These are phyloP conservation scores for Octopus sinensis DNA, from an alignment of 1,140 invertebrate species.

Conservation along the genomic window DNA sequence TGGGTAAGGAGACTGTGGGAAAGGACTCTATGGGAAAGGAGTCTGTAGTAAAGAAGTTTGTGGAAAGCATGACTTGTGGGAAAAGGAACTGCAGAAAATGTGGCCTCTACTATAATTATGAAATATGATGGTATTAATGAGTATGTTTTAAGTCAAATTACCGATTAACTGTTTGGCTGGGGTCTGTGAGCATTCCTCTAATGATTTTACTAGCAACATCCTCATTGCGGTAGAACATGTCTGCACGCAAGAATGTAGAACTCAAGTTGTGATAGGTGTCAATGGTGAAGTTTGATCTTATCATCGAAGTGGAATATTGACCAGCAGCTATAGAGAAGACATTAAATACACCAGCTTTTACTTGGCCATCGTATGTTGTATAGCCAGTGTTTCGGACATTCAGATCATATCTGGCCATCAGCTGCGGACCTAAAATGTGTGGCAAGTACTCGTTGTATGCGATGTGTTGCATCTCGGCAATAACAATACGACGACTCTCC, in stretches of 20 bases:
- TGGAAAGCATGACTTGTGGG: too few relatives aligned
- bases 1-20: too few relatives aligned
- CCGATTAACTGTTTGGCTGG: neutral
- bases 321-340: conserved; percentile 63
- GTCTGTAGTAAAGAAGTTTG: too few relatives aligned
- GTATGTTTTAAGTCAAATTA: neutral
- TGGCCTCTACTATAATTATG: too few relatives aligned
- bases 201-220: neutral
- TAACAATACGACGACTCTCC: conserved; percentile 79
- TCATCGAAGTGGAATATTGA: conserved; percentile 46
- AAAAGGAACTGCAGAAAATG: too few relatives aligned
- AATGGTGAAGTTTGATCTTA: neutral
- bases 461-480: conserved; percentile 92
- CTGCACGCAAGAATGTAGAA: neutral
- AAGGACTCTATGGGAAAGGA: too few relatives aligned
- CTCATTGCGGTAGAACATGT: neutral
- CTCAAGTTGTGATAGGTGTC: neutral
- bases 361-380: conserved; percentile 67
- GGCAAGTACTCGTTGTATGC: conserved; percentile 90
- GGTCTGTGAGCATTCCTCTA: neutral
- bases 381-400: conserved; percentile 60
- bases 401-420: conserved; percentile 71
- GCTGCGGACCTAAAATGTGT: conserved; percentile 67
- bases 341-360: conserved; percentile 77
- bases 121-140: too few relatives aligned